phyloP scores from a whole-genome alignment of 1,140 invertebrate genomes.

The Phocides pigmalion region DNA sequence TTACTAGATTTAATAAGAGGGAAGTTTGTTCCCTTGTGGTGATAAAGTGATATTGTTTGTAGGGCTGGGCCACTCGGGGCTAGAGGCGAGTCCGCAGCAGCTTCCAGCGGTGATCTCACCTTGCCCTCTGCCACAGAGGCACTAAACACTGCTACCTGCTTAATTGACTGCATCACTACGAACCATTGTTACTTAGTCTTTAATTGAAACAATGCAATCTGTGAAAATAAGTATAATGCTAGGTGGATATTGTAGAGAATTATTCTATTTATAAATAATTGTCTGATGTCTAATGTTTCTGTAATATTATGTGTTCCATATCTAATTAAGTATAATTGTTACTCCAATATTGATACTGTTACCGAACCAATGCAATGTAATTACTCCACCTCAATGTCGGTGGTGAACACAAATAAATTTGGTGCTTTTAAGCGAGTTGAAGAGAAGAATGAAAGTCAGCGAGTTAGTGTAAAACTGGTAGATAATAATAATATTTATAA shows the following conservation, averaged over 20 bases:
- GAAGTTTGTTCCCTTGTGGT: conserved; percentile 39
- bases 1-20: conserved; percentile 23
- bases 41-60: conserved; percentile 45
- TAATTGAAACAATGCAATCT: conserved; percentile 87
- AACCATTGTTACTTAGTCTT: conserved; percentile 84
- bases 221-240: conserved; percentile 85
- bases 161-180: conserved; percentile 83
- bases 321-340: conserved; percentile 84
- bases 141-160: conserved; percentile 85
- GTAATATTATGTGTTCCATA: conserved; percentile 85
- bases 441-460: conserved; percentile 82
- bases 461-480: conserved; percentile 83
- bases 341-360: conserved; percentile 84
- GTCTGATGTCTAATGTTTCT: conserved; percentile 87
- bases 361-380: conserved; percentile 88
- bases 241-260: conserved; percentile 84
- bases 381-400: conserved; percentile 82
- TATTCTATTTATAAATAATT: conserved; percentile 85
- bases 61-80: conserved; percentile 83
- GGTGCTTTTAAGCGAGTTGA: conserved; percentile 84
- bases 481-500: conserved; percentile 85
- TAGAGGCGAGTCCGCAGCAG: conserved; percentile 81
- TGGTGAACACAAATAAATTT: conserved; percentile 84
- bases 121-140: conserved; percentile 76
- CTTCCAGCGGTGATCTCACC: conserved; percentile 79